Evolutionary conservation across 2,888 invertebrate species (phyloP).

Genomic region (Thereva nobilitata): DNA sequence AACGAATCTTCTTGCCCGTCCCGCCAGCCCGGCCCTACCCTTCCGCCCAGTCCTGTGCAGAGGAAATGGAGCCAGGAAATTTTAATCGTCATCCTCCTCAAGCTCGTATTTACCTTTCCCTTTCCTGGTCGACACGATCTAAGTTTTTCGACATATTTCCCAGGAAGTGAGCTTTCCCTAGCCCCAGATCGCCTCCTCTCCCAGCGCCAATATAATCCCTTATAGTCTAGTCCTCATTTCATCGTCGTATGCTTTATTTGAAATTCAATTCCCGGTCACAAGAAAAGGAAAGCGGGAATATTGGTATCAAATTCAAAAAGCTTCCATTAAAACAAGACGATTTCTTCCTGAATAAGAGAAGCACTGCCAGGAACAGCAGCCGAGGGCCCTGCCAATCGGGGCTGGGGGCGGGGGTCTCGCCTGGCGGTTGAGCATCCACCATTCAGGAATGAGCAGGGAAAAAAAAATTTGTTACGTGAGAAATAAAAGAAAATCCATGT

Average conservation of each 20-base stretch:
- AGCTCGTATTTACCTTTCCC: constrained; percentile 24
- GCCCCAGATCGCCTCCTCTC: not conserved
- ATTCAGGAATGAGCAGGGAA: constrained; percentile 8
- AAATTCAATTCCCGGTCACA: constrained; percentile 35
- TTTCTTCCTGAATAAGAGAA: no score
- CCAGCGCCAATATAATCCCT: constrained; percentile 9
- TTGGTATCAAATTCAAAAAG: constrained; percentile 32
- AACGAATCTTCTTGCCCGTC: constrained; percentile 15
- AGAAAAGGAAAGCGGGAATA: constrained; percentile 21
- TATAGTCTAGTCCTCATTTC: constrained; percentile 11
- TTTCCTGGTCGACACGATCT: constrained; percentile 15
- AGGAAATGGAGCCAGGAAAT: constrained; percentile 10
- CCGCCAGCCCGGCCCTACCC: no score
- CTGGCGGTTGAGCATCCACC: constrained; percentile 19
- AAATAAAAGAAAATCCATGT: constrained; percentile 39
- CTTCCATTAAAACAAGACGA: constrained; percentile 13
- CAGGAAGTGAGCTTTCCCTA: constrained; percentile 17
- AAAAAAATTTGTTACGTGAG: constrained; percentile 28
- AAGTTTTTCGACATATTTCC: constrained; percentile 8
- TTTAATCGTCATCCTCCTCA: constrained; percentile 23
- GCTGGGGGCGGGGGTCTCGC: not conserved
- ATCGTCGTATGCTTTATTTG: constrained; percentile 29
- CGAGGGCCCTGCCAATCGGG: not conserved
- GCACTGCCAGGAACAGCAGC: not conserved
- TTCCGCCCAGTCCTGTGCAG: not conserved